Percentiles rank a stretch among this genome's conserved stretches.
Evolutionary conservation across 2,113 vertebrate genomes (phyloP).

Genomic region (Centrocercus urophasianus): DNA sequence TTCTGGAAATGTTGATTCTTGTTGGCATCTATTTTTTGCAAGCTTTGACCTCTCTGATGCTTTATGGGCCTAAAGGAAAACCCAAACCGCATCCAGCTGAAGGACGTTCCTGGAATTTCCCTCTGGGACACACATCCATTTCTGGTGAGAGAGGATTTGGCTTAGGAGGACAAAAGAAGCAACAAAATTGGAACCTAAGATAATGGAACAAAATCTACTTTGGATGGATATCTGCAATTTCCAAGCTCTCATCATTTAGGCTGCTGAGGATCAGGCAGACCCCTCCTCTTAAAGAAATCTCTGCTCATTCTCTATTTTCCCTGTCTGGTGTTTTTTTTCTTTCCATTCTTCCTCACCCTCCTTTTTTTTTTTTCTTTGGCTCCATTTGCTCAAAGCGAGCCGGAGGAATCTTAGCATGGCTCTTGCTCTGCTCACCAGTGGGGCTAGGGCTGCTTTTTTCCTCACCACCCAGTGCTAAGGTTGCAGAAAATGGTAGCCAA

Average conservation of each 20-base stretch:
- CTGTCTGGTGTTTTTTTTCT: neutral
- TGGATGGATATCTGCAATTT: neutral
- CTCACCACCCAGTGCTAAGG: neutral
- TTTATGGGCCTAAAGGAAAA: slow-evolving; percentile 33
- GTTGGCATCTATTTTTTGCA: neutral
- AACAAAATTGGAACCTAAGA: neutral
- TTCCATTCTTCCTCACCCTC: too few species aligned
- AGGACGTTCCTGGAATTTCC: slow-evolving; percentile 33
- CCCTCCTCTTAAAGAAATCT: neutral
- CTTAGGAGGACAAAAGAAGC: slow-evolving; percentile 8
- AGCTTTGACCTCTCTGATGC: neutral
- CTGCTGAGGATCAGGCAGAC: neutral
- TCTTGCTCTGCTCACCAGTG: neutral
- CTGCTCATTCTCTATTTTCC: neutral
- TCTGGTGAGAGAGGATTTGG: neutral
- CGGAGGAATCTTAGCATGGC: neutral
- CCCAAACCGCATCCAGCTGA: neutral
- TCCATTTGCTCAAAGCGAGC: slow-evolving; percentile 8
- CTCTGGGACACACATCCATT: slow-evolving; percentile 28
- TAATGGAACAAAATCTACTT: neutral
- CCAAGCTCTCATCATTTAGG: neutral
- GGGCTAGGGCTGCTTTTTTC: neutral
- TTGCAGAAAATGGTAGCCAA: neutral
- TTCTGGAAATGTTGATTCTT: neutral
- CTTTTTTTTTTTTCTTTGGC: neutral